Conservation (phyloP, 30 jellyfish, hydroid and myxozoan genomes). For the Calvadosia cruxmelitensis region DNA sequence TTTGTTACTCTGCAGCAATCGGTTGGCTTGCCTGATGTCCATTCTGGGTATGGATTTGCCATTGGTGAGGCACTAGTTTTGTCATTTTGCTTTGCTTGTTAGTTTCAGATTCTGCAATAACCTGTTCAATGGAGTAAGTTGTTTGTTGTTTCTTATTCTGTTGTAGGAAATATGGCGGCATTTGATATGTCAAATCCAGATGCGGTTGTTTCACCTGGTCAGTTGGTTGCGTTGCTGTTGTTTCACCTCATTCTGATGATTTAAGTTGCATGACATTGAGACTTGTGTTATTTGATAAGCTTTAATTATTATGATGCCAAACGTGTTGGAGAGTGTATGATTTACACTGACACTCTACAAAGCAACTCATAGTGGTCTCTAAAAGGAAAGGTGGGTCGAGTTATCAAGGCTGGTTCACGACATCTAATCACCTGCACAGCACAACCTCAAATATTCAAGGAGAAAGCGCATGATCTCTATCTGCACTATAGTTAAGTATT, state of each 20-base stretch:
- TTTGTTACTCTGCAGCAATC: conserved; percentile 73
- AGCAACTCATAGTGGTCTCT: too few relatives aligned
- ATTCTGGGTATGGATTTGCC: conserved; percentile 98
- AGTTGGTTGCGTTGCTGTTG: background rate
- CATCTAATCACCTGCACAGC: too few relatives aligned
- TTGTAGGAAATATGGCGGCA: conserved; percentile 96
- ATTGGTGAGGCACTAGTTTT: conserved; percentile 44
- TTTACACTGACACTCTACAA: too few relatives aligned
- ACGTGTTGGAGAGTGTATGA: too few relatives aligned
- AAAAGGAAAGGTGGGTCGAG: too few relatives aligned
- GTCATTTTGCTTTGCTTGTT: background rate
- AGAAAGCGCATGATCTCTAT: too few relatives aligned
- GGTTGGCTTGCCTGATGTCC: conserved; percentile 94
- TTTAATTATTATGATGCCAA: background rate
- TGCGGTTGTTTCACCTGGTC: conserved; percentile 97
- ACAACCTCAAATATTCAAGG: too few relatives aligned
- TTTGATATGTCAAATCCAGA: conserved; percentile 85
- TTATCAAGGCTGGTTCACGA: too few relatives aligned
- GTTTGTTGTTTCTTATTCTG: background rate
- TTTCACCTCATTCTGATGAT: too few relatives aligned
- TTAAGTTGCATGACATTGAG: background rate
- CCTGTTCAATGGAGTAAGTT: background rate
- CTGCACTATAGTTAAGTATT: too few relatives aligned
- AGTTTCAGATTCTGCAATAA: background rate
- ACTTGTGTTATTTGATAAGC: background rate